Evolutionary conservation across 2,797 vertebrate species (phyloP).

Genomic region (Chloroceryle inda): DNA sequence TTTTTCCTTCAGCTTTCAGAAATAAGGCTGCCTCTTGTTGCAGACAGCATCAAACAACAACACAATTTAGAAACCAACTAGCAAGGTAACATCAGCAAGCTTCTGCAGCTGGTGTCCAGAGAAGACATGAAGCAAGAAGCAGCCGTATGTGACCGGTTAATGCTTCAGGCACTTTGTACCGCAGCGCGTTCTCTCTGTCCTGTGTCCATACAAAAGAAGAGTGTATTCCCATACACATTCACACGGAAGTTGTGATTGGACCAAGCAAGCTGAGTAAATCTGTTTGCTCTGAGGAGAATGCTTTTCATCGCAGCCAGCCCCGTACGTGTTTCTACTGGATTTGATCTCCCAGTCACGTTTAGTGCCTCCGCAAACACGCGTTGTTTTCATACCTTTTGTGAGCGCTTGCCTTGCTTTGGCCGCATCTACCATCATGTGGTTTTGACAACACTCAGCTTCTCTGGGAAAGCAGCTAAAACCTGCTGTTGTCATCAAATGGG

Average conservation of each 20-base stretch:
- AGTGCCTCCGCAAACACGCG: not conserved
- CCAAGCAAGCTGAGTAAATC: constrained; percentile 11
- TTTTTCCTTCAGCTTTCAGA: constrained; percentile 48
- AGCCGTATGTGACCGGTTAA: constrained; percentile 34
- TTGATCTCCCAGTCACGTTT: not conserved
- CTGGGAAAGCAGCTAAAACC: not conserved
- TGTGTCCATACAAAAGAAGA: constrained; percentile 23
- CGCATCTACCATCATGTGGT: not conserved
- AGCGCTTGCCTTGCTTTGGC: not conserved
- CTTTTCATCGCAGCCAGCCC: constrained; percentile 3
- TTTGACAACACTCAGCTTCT: not conserved
- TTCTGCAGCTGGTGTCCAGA: constrained; percentile 49
- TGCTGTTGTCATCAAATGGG: not conserved
- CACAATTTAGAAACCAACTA: constrained; percentile 57
- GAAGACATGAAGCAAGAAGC: constrained; percentile 32
- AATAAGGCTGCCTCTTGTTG: constrained; percentile 38
- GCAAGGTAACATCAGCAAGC: constrained; percentile 14
- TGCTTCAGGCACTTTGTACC: constrained; percentile 12
- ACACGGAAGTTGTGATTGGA: constrained; percentile 53
- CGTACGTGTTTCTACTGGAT: not conserved
- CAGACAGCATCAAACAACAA: constrained; percentile 15
- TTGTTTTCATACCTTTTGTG: not conserved
- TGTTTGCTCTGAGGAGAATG: constrained; percentile 67
- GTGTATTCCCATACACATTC: not conserved
- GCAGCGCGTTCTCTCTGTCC: constrained; percentile 56